Percentiles rank a stretch among this genome's conserved stretches.
Conservation (phyloP, 2,888 invertebrate species). For the Eristalis pertinax region DNA sequence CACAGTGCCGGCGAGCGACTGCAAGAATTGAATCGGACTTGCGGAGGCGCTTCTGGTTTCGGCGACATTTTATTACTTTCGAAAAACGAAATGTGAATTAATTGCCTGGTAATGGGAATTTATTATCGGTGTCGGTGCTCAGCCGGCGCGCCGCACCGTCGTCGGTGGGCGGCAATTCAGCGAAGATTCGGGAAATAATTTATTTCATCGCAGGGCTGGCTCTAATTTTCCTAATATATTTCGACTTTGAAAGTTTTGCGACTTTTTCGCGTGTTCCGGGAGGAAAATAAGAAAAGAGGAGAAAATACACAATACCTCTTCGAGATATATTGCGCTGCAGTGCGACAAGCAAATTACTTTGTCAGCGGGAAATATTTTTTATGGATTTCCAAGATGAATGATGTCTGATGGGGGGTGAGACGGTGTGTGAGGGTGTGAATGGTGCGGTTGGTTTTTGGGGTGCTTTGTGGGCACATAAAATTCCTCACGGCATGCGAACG, state of each 20-base stretch:
- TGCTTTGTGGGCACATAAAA: background rate
- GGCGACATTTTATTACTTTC: conserved; percentile 66
- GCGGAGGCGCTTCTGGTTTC: background rate
- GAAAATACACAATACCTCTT: background rate
- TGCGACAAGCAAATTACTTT: conserved; percentile 38
- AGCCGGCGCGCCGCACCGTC: too few species aligned
- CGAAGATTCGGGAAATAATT: conserved; percentile 62
- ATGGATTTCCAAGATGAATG: conserved; percentile 26
- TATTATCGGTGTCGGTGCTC: conserved; percentile 41
- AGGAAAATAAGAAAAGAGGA: background rate
- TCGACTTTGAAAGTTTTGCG: conserved; percentile 38
- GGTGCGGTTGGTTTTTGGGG: background rate
- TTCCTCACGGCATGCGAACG: background rate
- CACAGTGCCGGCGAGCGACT: conserved; percentile 11
- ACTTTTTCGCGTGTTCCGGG: background rate
- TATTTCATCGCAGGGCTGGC: conserved; percentile 30
- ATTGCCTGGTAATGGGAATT: conserved; percentile 70
- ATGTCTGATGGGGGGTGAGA: background rate
- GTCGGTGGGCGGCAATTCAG: conserved; percentile 29
- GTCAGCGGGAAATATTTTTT: conserved; percentile 40
- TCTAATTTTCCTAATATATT: conserved; percentile 54
- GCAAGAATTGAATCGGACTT: conserved; percentile 26
- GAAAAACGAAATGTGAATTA: conserved; percentile 63
- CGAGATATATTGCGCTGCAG: background rate
- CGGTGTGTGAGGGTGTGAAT: background rate